These are phyloP conservation scores for Hirtodrosophila confusa DNA, from an alignment of 2,888 invertebrate genomes.

Conservation along the genomic window DNA sequence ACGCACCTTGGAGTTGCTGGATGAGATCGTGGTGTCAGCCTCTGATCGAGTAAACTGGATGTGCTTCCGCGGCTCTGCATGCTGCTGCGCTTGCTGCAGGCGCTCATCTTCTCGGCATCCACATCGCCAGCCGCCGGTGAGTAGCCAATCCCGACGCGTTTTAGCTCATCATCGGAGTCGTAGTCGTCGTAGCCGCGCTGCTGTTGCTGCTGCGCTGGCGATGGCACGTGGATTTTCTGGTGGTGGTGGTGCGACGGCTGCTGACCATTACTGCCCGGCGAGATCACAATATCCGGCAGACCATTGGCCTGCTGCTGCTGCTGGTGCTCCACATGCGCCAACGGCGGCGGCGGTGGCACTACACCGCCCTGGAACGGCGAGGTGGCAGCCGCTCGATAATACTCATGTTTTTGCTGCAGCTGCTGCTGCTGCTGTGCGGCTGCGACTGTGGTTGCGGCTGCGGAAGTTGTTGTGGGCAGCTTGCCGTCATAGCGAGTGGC, in stretches of 20 bases:
- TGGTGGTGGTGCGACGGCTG: constrained; percentile 51
- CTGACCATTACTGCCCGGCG: constrained; percentile 74
- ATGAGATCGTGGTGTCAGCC: constrained; percentile 94
- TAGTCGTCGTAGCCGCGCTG: constrained; percentile 89
- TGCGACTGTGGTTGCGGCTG: constrained; percentile 23
- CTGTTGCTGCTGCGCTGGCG: constrained; percentile 84
- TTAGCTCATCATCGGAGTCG: constrained; percentile 95
- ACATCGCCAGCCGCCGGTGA: constrained; percentile 86
- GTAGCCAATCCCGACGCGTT: constrained; percentile 91
- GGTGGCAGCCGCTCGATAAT: constrained; percentile 86
- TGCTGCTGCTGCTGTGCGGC: constrained; percentile 45
- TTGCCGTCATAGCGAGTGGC: constrained; percentile 81
- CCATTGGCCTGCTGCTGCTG: constrained; percentile 59
- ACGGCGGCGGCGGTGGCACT: constrained; percentile 53
- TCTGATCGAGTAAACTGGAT: constrained; percentile 92
- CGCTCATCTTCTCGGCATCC: constrained; percentile 89
- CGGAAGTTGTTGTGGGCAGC: constrained; percentile 53
- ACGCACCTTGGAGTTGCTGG: constrained; percentile 93
- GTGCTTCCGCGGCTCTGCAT: constrained; percentile 96
- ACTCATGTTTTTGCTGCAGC: constrained; percentile 83
- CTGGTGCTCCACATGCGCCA: constrained; percentile 49
- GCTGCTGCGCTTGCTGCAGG: constrained; percentile 95
- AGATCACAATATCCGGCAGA: constrained; percentile 81
- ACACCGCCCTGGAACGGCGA: constrained; percentile 85
- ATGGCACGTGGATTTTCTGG: constrained; percentile 58